Base-by-base conservation (phyloP, 2,113 vertebrate species). In the Pycnonotus jocosus region DNA sequence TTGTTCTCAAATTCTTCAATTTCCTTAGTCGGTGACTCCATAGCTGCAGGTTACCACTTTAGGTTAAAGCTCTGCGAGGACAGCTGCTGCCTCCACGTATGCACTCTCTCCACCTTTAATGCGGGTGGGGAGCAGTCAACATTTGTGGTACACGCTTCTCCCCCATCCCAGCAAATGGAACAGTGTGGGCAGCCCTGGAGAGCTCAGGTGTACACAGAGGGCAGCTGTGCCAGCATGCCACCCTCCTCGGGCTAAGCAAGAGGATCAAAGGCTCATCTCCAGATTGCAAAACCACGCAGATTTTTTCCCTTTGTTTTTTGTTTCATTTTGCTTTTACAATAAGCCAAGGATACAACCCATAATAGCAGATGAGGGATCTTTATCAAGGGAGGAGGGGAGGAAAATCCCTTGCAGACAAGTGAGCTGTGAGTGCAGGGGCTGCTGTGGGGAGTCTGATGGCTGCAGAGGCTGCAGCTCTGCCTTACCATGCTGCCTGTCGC, bases 1-100 rank as follows among this genome's bases (percentile, higher is more conserved):
- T 99, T 99, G 98, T 98, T 99, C 98, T 99, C 99, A 97, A 99
- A 99, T 99, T 99, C 99, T 98, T 99, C 99, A 9, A 99, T 99
- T 96, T 99, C 99, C 98, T 99, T 99, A 83, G 99, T 99, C 3
- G 99, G 99, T 48, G 99, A 99, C 98, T 99, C 99, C 99, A 99
- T 99, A 90, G 97, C 98, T 96, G 96, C 91, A 87, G 94, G 94
- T 92, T 95, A 95, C 47, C 50, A 24, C 95, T 71, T 88, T 88
- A 40, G 65, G 83, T 95, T 96, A 93, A 97, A 94, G 93, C 95
- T 83, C 64, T 33, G 61, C 1, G 11, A 93, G 72, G 81, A 90
- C 1, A 0, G 57, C 83, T 60, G 60, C 80, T 83, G 72, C 72
- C 87, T 66, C 85, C 68, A 62, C 81, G 93, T 7, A 61, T 35